Conservation (phyloP, 1,140 invertebrate species). For the Apis laboriosa region DNA sequence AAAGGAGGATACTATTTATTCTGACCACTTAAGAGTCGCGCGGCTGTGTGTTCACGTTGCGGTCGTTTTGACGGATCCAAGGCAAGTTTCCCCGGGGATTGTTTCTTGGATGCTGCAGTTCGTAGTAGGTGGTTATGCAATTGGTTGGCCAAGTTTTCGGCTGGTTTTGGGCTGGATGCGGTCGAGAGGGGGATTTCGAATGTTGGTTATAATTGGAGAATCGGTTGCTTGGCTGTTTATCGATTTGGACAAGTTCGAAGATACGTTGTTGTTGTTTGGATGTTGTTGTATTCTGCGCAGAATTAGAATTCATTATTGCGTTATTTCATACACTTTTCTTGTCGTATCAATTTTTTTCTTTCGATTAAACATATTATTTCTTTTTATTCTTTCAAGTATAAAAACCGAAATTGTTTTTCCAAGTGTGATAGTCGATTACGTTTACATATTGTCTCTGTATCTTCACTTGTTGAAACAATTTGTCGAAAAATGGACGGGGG, state of each 20-base stretch:
- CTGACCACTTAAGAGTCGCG: not conserved
- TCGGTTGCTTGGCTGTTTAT: not conserved
- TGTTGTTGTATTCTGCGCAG: too few species aligned
- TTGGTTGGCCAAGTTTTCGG: not conserved
- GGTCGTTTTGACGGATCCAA: constrained; percentile 10
- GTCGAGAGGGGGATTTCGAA: too few species aligned
- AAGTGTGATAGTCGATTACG: not conserved
- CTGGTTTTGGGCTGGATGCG: not conserved
- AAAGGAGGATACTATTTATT: not conserved
- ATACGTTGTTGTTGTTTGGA: too few species aligned
- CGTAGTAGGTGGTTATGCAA: not conserved
- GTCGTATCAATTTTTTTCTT: too few species aligned
- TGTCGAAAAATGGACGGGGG: not conserved
- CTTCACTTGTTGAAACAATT: not conserved
- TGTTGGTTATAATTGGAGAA: not conserved
- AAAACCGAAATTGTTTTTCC: not conserved
- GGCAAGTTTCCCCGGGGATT: not conserved
- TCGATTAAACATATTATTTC: too few species aligned
- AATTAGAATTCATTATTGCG: too few species aligned
- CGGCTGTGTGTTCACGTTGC: not conserved
- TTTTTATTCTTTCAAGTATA: not conserved
- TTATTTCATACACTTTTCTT: too few species aligned
- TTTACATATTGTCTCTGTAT: not conserved
- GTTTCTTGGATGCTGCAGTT: not conserved
- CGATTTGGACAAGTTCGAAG: not conserved